Conservation (phyloP, 2,888 invertebrate genomes). For the Spatulosminthurus flaviceps region DNA sequence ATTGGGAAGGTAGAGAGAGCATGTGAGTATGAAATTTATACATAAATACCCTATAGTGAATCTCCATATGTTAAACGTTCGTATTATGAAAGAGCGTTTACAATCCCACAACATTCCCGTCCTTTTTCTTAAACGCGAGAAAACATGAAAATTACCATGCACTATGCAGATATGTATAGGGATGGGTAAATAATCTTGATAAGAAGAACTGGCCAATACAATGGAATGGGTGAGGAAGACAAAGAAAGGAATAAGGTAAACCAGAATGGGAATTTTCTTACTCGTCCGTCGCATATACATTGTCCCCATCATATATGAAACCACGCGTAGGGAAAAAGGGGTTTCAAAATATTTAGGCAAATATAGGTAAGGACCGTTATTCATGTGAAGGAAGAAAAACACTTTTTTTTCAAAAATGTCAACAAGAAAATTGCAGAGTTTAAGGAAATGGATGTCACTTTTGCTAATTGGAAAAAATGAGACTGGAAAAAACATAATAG, state of each 20-base stretch:
- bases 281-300: not conserved
- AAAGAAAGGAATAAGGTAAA: slow-evolving; percentile 12
- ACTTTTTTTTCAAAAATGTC: not conserved
- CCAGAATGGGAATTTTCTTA: slow-evolving; percentile 21
- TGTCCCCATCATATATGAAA: no score
- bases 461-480: no score
- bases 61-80: no score
- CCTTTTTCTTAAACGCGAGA: no score
- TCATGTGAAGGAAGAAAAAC: slow-evolving; percentile 16
- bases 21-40: no score
- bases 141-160: no score
- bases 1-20: no score
- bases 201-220: not conserved
- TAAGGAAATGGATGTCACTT: not conserved
- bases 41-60: no score
- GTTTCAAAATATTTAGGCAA: slow-evolving; percentile 11
- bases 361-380: not conserved
- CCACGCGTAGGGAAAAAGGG: not conserved
- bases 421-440: no score
- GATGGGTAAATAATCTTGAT: not conserved
- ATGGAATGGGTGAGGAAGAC: slow-evolving; percentile 13
- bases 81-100: not conserved
- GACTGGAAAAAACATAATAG: no score
- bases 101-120: no score
- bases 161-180: no score